These are phyloP conservation scores for Bombus waltoni DNA, from an alignment of 1,140 invertebrate genomes.

Conservation along the genomic window DNA sequence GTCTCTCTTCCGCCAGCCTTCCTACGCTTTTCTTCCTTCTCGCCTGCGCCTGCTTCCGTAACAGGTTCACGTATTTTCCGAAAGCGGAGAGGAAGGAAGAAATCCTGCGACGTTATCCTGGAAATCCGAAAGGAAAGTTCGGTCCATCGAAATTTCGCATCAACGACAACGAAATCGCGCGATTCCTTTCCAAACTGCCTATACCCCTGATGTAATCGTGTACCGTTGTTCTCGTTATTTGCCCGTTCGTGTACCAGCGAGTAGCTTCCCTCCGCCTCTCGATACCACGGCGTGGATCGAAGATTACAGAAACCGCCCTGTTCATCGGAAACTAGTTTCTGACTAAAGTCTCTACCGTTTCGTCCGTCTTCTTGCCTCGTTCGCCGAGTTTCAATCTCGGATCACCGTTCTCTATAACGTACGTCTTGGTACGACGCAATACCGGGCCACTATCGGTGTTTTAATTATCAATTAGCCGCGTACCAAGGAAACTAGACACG, in stretches of 20 bases:
- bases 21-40: too few relatives aligned
- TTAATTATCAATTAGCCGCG: constrained; percentile 38
- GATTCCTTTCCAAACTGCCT: constrained; percentile 26
- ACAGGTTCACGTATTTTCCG: constrained; percentile 25
- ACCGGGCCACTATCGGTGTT: neutral
- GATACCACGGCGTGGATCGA: neutral
- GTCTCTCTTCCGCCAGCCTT: neutral
- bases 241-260: neutral
- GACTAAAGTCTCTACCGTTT: too few relatives aligned
- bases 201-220: too few relatives aligned
- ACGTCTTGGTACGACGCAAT: too few relatives aligned
- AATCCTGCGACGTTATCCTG: neutral
- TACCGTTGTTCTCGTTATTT: constrained; percentile 9
- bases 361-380: neutral
- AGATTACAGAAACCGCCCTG: neutral
- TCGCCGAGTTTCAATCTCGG: neutral
- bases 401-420: neutral
- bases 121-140: neutral
- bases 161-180: neutral
- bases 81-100: neutral
- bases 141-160: neutral
- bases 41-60: neutral
- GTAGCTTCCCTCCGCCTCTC: neutral
- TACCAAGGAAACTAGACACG: neutral
- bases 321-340: too few relatives aligned